phyloP scores from a whole-genome alignment of 2,113 vertebrate genomes.

The Salvelinus sp. region DNA sequence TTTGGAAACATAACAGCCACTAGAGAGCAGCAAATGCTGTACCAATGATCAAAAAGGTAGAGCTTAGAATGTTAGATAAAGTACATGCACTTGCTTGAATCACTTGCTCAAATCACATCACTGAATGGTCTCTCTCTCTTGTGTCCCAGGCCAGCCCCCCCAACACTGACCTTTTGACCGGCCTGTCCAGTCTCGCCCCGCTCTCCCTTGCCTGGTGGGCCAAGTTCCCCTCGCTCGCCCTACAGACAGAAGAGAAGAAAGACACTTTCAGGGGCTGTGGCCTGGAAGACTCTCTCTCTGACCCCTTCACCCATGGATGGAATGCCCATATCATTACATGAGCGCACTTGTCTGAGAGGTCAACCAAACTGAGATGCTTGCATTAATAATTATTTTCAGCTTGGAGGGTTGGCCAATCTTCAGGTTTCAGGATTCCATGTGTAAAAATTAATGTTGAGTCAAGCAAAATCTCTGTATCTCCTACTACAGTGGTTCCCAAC shows the following conservation, averaged over 20 bases:
- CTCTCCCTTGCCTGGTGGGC: constrained; percentile 88
- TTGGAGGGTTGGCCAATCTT: no score
- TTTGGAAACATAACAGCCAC: constrained; percentile 13
- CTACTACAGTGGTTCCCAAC: no score
- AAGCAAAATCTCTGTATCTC: no score
- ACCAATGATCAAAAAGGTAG: not conserved
- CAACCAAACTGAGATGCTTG: no score
- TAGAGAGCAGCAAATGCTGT: constrained; percentile 57
- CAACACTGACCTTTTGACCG: constrained; percentile 86
- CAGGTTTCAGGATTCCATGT: no score
- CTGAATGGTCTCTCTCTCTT: not conserved
- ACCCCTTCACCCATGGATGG: not conserved
- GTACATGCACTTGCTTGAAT: not conserved
- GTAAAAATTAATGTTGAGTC: no score
- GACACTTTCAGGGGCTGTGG: not conserved
- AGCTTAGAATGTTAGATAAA: not conserved
- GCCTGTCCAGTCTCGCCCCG: constrained; percentile 82
- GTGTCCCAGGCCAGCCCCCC: not conserved
- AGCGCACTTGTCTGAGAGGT: no score
- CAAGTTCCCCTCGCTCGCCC: constrained; percentile 91
- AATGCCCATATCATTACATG: not conserved
- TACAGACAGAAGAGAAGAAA: constrained; percentile 46
- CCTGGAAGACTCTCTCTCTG: not conserved
- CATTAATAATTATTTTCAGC: no score
- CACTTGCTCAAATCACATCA: not conserved